A percentile compares a stretch with the other conserved stretches of the same genome.
phyloP scores from a whole-genome alignment of 2,888 invertebrate genomes.

The Calameuta pallipes region DNA sequence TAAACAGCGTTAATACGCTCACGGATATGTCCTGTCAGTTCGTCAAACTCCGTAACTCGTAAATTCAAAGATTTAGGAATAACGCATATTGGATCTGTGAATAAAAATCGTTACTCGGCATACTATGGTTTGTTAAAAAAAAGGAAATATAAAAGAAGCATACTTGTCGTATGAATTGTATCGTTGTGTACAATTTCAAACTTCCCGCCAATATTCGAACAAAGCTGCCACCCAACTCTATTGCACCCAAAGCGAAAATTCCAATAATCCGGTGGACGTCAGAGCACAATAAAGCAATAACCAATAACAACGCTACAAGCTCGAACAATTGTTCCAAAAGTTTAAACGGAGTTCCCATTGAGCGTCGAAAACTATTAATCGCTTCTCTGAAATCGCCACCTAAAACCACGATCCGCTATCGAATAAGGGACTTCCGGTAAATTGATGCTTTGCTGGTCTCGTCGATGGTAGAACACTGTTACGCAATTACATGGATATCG shows the following conservation, averaged over 20 bases:
- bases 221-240: not conserved
- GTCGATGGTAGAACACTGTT: not conserved
- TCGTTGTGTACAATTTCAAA: not conserved
- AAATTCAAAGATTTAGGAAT: not conserved
- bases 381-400: not conserved
- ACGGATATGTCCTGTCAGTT: slow-evolving; percentile 38
- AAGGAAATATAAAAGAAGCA: too few species aligned
- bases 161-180: not conserved
- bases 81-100: not conserved
- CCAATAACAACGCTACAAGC: slow-evolving; percentile 37
- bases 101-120: not conserved
- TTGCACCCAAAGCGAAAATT: not conserved
- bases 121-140: not conserved
- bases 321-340: slow-evolving; percentile 31
- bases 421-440: not conserved
- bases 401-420: not conserved
- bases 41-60: not conserved
- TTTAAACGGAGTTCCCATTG: not conserved
- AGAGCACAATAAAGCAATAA: not conserved
- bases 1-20: slow-evolving; percentile 43
- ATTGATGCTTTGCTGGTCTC: not conserved
- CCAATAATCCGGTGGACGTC: not conserved
- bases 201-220: not conserved
- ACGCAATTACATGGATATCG: not conserved
- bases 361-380: not conserved